Conservation (phyloP, 2,888 invertebrate species). For the Meliscaeva auricollis region DNA sequence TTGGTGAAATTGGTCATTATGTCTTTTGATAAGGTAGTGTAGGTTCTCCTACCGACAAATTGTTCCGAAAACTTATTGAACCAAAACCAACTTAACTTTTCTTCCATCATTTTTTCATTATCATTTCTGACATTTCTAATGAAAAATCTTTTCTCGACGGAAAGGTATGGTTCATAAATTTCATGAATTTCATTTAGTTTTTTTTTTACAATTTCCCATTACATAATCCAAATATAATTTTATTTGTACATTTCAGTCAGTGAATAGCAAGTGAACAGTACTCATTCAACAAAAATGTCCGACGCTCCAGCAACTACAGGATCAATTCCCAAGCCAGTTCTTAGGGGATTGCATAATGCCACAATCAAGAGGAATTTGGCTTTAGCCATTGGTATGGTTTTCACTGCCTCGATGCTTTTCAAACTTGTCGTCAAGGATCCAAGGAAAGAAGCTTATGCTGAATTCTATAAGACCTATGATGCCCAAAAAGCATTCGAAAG, state of each 20-base stretch:
- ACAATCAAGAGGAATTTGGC: slow-evolving; percentile 87
- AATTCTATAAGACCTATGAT: slow-evolving; percentile 88
- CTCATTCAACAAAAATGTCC: slow-evolving; percentile 78
- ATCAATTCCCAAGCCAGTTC: slow-evolving; percentile 86
- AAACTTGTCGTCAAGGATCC: slow-evolving; percentile 85
- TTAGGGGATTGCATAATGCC: slow-evolving; percentile 88
- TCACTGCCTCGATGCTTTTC: slow-evolving; percentile 83
- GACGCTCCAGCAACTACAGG: slow-evolving; percentile 80
- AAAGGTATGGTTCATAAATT: slow-evolving; percentile 52
- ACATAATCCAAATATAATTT: slow-evolving; percentile 36
- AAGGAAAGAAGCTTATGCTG: slow-evolving; percentile 87
- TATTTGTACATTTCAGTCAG: slow-evolving; percentile 35
- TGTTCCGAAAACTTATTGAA: neutral
- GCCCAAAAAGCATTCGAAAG: slow-evolving; percentile 83
- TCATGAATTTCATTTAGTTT: slow-evolving; percentile 26
- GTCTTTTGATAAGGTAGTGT: neutral
- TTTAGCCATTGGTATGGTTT: slow-evolving; percentile 84
- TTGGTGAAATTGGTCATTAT: neutral
- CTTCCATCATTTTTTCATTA: slow-evolving; percentile 12
- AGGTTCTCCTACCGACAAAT: neutral
- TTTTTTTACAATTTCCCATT: slow-evolving; percentile 38
- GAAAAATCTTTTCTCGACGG: slow-evolving; percentile 24
- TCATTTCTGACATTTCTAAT: slow-evolving; percentile 48
- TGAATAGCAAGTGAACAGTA: slow-evolving; percentile 19
- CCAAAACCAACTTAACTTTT: slow-evolving; percentile 33